Base-by-base conservation (phyloP, 2,888 invertebrate genomes). In the Ophraella communa region DNA sequence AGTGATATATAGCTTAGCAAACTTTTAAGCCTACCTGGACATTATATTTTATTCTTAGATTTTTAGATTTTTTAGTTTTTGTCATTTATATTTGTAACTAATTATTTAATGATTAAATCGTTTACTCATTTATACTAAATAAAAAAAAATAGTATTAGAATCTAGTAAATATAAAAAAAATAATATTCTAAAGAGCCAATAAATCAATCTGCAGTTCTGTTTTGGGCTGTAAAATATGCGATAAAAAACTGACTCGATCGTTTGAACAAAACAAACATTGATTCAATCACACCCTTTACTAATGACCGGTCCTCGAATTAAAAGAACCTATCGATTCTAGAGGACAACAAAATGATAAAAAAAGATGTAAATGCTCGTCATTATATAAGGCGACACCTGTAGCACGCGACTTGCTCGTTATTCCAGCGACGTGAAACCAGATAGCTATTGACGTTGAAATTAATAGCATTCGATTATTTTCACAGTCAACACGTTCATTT, bases 401-500 rank as follows among this genome's bases (percentile, higher is more conserved):
- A 73, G 79, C 80, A 80, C 79, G 80, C 79, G 77, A 80, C 74
- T 71, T 76, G 76, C 78, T 79, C 80, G 77, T 79, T 79, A 79
- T 76, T 76, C 73, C 45, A 51, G 51, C 45, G 51, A 61, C 52
- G 56, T 51, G 47, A 61, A 75, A 78, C 76, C 77, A 77, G 77
- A 77, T 70, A 70, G 70, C 68, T 67, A 68, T 78, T 77, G 77
- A 80, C 77, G 76, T 73, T 71, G 72, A 77, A 79, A 79, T 79
- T 79, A 79, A 79, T 79, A 79, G 79, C 79, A 71, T 80, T 80
- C 78, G 78, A 79, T 79, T 78, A 79, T 77, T 79, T 78, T 73
- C 76, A 73, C 72, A 78, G 79, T 77, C 78, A 78, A 78, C 78
- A 76, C 78, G 64, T 68, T 66, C 68, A 68, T 68, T 68, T 68